Evolutionary conservation across 92 coral and sea anemone genomes (phyloP).

Genomic region (Muricea muricata): DNA sequence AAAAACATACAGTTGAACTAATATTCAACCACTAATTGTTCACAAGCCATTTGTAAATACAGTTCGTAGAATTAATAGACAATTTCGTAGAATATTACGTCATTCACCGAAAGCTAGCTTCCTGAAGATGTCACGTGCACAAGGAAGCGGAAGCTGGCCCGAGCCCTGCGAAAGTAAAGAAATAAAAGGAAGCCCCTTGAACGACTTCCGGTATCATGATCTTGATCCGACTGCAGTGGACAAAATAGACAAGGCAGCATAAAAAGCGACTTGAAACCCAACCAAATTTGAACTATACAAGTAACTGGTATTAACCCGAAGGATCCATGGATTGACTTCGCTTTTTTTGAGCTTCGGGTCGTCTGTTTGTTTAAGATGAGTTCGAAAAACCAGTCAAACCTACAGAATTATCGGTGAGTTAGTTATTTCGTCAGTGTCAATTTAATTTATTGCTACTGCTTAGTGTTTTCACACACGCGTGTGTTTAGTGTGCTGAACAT

Average conservation of each 20-base stretch:
- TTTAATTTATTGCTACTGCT: not conserved
- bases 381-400: constrained; percentile 6
- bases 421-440: not conserved
- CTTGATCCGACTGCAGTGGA: not conserved
- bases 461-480: not conserved
- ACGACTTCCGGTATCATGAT: not conserved
- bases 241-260: too few relatives aligned
- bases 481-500: not conserved
- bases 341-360: not conserved
- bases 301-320: too few relatives aligned
- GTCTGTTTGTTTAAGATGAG: not conserved
- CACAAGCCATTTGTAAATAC: too few relatives aligned
- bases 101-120: too few relatives aligned
- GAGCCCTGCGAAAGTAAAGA: constrained; percentile 12
- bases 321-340: constrained; percentile 8
- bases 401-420: constrained; percentile 21
- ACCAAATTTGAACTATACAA: too few relatives aligned
- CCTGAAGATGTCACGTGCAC: too few relatives aligned
- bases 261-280: too few relatives aligned
- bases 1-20: not conserved
- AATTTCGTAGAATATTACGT: too few relatives aligned
- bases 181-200: not conserved
- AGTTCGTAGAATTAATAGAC: too few relatives aligned
- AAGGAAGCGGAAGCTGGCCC: not conserved
- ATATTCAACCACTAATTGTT: not conserved